These are phyloP conservation scores for Saccostrea cuccullata DNA, from an alignment of 1,140 invertebrate genomes.

Conservation along the genomic window DNA sequence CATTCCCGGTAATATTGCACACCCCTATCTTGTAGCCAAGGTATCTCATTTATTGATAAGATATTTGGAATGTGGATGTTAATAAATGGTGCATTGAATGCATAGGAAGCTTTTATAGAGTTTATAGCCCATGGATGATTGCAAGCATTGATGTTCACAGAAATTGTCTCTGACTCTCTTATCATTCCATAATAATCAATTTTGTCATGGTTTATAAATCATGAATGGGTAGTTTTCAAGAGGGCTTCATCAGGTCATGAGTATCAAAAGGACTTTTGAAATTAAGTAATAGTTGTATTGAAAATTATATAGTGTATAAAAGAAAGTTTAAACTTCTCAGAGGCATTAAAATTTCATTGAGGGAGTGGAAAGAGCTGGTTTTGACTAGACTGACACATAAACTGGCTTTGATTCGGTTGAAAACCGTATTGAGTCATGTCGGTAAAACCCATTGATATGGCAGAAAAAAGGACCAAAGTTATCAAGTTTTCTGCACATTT, in stretches of 20 bases:
- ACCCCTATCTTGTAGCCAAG: too few relatives aligned
- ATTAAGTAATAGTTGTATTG: slow-evolving; percentile 14
- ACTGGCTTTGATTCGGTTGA: background rate
- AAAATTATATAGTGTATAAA: slow-evolving; percentile 12
- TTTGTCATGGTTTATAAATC: slow-evolving; percentile 11
- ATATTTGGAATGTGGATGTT: slow-evolving; percentile 7
- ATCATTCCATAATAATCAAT: slow-evolving; percentile 5
- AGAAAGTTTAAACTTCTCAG: slow-evolving; percentile 8
- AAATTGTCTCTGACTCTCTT: background rate
- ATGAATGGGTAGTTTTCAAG: background rate
- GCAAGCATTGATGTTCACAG: slow-evolving; percentile 3
- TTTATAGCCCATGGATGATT: background rate
- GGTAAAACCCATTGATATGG: slow-evolving; percentile 26
- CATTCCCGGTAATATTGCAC: too few relatives aligned
- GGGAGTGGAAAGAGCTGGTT: background rate
- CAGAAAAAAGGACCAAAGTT: slow-evolving; percentile 35
- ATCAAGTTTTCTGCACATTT: slow-evolving; percentile 26
- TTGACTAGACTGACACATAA: background rate
- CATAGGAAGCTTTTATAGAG: background rate
- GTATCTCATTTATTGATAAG: background rate
- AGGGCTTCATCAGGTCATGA: slow-evolving; percentile 18
- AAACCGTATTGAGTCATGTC: background rate
- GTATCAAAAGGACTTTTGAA: slow-evolving; percentile 12
- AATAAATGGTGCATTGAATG: slow-evolving; percentile 32
- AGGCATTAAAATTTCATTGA: slow-evolving; percentile 25